Conservation (phyloP, 2,113 vertebrate species). For the Psophia crepitans region DNA sequence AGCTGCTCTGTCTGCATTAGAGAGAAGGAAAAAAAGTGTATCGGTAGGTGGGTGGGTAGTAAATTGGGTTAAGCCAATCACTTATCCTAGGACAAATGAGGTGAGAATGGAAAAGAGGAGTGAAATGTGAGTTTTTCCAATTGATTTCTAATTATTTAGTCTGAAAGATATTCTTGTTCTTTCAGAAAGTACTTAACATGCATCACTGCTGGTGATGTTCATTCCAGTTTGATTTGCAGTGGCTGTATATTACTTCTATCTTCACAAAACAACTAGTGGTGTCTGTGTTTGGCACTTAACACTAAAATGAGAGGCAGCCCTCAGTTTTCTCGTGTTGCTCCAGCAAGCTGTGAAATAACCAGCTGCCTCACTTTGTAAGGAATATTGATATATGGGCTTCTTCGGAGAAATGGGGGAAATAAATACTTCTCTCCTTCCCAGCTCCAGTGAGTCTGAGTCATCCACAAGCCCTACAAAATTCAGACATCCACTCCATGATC, state of each 20-base stretch:
- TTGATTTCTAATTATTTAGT: not conserved
- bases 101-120: not conserved
- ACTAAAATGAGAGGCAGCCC: not conserved
- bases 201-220: not conserved
- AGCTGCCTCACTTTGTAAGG: not conserved
- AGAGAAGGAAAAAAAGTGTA: not conserved
- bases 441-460: not conserved
- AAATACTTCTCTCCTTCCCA: not conserved
- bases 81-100: not conserved
- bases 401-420: not conserved
- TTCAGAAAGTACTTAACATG: not conserved
- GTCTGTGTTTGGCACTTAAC: not conserved
- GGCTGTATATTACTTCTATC: not conserved
- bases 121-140: not conserved
- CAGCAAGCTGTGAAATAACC: slow-evolving; percentile 46
- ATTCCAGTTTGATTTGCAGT: not conserved
- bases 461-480: not conserved
- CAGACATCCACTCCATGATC: not conserved
- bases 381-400: not conserved
- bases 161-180: not conserved
- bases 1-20: slow-evolving; percentile 74
- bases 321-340: not conserved
- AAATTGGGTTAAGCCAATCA: not conserved
- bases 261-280: not conserved
- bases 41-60: rapidly evolving